Evolutionary conservation across 2,113 vertebrate genomes (phyloP).

Genomic region (Oncorhynchus gorbuscha): DNA sequence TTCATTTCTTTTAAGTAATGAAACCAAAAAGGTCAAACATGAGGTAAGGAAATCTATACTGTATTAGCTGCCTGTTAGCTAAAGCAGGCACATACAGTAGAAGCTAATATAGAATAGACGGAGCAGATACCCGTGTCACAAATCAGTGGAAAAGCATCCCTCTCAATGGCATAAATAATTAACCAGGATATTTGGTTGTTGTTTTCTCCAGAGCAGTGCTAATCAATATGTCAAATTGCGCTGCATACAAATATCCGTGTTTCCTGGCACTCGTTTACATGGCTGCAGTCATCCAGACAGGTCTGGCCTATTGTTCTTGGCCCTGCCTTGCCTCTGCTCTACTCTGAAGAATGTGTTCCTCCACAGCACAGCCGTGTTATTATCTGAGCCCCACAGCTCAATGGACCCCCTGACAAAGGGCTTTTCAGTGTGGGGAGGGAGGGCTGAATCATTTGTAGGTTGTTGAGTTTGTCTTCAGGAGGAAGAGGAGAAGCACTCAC

Average conservation of each 20-base stretch:
- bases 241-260: constrained; percentile 11
- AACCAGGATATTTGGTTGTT: constrained; percentile 20
- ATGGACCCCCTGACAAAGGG: constrained; percentile 53
- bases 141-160: background rate
- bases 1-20: constrained; percentile 29
- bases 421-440: constrained; percentile 15
- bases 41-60: background rate
- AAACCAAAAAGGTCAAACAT: constrained; percentile 29
- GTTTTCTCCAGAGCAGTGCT: constrained; percentile 22
- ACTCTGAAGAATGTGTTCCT: constrained; percentile 44
- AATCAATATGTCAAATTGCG: constrained; percentile 45
- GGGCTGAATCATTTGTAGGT: constrained; percentile 60
- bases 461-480: constrained; percentile 55
- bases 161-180: constrained; percentile 12
- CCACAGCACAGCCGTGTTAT: constrained; percentile 57
- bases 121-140: background rate
- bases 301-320: constrained; percentile 47
- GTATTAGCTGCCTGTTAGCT: background rate
- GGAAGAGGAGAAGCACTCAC: constrained; percentile 54
- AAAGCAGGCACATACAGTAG: background rate
- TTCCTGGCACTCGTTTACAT: constrained; percentile 50
- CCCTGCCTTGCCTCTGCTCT: constrained; percentile 22
- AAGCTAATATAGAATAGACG: background rate
- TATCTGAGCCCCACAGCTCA: constrained; percentile 59
- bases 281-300: constrained; percentile 42